These are phyloP conservation scores for Cataglyphis cursor DNA, from an alignment of 2,888 invertebrate species.

Conservation along the genomic window DNA sequence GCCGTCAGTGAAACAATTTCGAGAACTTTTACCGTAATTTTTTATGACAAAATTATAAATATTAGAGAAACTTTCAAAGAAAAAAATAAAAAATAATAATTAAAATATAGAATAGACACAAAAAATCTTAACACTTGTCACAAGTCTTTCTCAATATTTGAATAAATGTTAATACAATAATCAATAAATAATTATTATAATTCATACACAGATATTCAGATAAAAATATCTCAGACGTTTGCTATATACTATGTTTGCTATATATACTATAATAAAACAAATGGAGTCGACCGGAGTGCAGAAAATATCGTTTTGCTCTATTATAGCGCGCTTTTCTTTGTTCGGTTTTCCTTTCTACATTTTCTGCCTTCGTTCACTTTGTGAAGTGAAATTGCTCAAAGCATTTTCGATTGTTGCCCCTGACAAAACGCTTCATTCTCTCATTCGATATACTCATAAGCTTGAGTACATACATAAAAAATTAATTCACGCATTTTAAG, in stretches of 20 bases:
- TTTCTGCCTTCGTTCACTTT: constrained; percentile 54
- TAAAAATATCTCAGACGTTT: background rate
- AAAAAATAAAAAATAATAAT: no score
- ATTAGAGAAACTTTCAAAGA: background rate
- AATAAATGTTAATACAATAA: no score
- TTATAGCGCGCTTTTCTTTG: constrained; percentile 62
- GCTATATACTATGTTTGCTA: background rate
- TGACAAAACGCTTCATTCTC: constrained; percentile 30
- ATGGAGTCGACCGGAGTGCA: constrained; percentile 7
- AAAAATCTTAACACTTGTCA: no score
- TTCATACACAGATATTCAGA: background rate
- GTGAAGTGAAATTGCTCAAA: constrained; percentile 54
- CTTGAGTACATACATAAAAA: constrained; percentile 5
- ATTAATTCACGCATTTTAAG: background rate
- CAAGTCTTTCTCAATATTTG: no score
- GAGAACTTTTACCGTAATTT: background rate
- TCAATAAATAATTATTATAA: no score
- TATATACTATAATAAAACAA: background rate
- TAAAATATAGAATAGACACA: no score
- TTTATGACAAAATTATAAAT: background rate
- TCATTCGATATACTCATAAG: background rate
- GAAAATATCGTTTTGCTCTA: constrained; percentile 48
- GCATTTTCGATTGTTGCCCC: constrained; percentile 42
- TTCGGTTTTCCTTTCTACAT: constrained; percentile 64
- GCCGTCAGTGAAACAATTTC: background rate